Conservation (phyloP, 1,140 invertebrate genomes). For the Neotoxoptera formosana region DNA sequence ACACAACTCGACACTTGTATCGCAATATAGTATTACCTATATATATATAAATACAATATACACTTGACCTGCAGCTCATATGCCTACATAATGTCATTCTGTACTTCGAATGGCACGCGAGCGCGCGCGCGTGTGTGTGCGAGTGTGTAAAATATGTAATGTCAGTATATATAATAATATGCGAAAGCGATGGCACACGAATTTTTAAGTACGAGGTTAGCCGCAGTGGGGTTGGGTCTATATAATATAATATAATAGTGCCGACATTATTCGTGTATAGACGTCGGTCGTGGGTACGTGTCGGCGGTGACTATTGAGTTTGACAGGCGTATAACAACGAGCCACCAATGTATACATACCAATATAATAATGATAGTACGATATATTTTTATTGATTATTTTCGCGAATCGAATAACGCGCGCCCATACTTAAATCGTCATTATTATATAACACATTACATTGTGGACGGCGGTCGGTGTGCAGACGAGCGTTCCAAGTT, state of each 20-base stretch:
- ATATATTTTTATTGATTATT: constrained; percentile 20
- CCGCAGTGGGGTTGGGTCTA: no score
- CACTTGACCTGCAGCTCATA: not conserved
- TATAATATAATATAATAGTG: not conserved
- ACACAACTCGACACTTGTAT: not conserved
- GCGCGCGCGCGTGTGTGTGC: not conserved
- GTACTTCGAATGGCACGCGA: not conserved
- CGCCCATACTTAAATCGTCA: not conserved
- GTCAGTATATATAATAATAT: not conserved
- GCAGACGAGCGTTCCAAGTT: not conserved
- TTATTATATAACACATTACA: not conserved
- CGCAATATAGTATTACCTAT: not conserved
- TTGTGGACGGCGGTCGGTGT: not conserved
- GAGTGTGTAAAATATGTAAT: no score
- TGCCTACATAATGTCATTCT: no score
- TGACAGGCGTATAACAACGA: not conserved
- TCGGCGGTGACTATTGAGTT: not conserved
- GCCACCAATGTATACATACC: not conserved
- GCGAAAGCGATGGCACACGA: not conserved
- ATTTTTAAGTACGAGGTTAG: constrained; percentile 1
- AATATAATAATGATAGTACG: not conserved
- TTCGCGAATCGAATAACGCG: not conserved
- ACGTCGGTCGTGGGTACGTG: not conserved
- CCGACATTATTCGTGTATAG: not conserved
- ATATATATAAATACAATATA: no score